A percentile compares a stretch with the other conserved stretches of the same genome.
Conservation (phyloP, 2,113 vertebrate genomes). For the Alces alces region DNA sequence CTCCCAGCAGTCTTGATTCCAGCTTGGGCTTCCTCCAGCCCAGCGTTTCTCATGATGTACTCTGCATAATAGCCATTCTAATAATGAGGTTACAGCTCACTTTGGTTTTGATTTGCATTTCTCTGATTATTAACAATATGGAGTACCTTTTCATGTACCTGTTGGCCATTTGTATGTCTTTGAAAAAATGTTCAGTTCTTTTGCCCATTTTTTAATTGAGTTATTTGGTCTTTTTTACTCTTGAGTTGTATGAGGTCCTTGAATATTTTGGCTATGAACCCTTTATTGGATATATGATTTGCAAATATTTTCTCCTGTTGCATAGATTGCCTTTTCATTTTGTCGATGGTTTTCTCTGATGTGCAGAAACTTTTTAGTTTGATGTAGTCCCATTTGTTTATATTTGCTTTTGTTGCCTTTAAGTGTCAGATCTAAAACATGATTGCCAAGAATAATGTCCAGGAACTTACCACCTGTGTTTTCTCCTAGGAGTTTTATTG, state of each 20-base stretch:
- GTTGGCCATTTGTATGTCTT: not conserved
- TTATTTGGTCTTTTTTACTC: not conserved
- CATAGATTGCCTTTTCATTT: not conserved
- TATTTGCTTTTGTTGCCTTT: not conserved
- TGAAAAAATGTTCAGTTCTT: not conserved
- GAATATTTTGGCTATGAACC: not conserved
- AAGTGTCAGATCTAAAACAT: not conserved
- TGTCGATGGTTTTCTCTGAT: not conserved
- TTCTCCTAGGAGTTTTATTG: not conserved
- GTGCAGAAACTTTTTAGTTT: not conserved
- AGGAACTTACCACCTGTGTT: not conserved
- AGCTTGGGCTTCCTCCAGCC: not conserved
- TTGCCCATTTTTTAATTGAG: not conserved
- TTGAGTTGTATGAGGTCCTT: not conserved
- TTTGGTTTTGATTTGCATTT: not conserved
- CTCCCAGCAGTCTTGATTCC: not conserved
- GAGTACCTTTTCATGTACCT: not conserved
- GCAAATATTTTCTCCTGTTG: not conserved
- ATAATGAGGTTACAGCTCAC: not conserved
- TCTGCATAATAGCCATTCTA: not conserved
- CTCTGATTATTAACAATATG: not conserved
- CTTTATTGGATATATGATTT: not conserved
- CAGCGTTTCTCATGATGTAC: not conserved
- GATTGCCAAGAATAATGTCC: not conserved
- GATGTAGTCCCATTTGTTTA: not conserved